A percentile compares a stretch with the other conserved stretches of the same genome.
Conservation (phyloP, 2,113 vertebrate species). For the Eurypyga helias region DNA sequence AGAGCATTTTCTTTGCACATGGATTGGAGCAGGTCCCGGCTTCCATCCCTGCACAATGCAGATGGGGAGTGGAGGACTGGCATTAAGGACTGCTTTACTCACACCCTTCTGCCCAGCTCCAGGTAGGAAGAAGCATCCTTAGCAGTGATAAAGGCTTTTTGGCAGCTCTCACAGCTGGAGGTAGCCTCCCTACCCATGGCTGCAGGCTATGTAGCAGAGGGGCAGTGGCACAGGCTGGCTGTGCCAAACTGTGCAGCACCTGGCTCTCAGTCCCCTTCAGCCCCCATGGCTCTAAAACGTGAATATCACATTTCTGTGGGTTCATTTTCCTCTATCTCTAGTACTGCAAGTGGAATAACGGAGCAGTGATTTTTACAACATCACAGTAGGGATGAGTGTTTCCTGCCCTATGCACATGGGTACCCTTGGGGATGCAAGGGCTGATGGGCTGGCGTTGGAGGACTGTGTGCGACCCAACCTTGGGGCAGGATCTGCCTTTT, state of each 20-base stretch:
- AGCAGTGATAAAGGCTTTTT: not conserved
- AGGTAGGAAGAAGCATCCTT: not conserved
- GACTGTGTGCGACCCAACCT: not conserved
- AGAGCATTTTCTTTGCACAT: not conserved
- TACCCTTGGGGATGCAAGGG: not conserved
- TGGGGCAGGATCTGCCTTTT: not conserved
- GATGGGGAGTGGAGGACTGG: not conserved
- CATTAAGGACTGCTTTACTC: not conserved
- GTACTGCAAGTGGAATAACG: not conserved
- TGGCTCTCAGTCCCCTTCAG: not conserved
- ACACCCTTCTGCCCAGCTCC: not conserved
- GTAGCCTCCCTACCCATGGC: not conserved
- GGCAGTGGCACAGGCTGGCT: no score
- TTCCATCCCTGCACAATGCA: not conserved
- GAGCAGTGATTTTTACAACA: not conserved
- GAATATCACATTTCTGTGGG: not conserved
- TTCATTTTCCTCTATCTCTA: not conserved
- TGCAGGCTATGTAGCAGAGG: not conserved
- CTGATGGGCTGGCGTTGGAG: accelerated
- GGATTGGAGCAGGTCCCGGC: not conserved
- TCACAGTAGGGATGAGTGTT: not conserved
- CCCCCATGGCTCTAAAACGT: not conserved
- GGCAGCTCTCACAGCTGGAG: not conserved
- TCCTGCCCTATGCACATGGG: not conserved
- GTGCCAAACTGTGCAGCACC: not conserved